Base-by-base conservation (phyloP, 2,888 invertebrate species). In the Epicampocera succincta region DNA sequence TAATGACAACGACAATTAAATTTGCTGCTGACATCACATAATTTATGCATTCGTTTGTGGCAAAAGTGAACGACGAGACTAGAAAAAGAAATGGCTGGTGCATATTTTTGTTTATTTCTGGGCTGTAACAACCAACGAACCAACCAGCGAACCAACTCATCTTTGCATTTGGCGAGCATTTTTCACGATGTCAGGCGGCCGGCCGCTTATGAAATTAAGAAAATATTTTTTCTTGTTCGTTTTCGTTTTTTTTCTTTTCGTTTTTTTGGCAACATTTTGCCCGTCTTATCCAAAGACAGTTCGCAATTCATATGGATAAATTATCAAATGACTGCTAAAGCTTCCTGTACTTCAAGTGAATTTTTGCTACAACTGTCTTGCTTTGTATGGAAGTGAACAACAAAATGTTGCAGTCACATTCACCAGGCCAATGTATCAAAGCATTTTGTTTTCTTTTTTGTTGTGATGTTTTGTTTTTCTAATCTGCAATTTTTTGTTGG, bases 291-390 rank as follows among this genome's bases (percentile, higher is more conserved):
- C 17, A 33, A 4, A 65, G 25, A 56, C 19, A 72, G 61, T 52
- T 56, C 21, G n/a, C 42, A 46, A 46, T 19, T 25, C 60, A 50
- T 19, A 15, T 19, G 56, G 46, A 42, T 17, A 33, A n/a, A 60
- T 44, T 25, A 60, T 42, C 74, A 71, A 78, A 71, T 82, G 65
- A 66, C 50, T 44, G 66, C 54, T 65, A 44, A 54, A 74, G 56
- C 78, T 82, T 82, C 82, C 82, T 82, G 74, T 46, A 68, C 71
- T 82, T 56, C 48, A 82, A 29, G 65, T 82, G 63, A 69, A 69
- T 56, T 68, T 33, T 46, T 44, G 8, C n/a, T n/a, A n/a, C 38
- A 46, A 4, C 46, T 66, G 46, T 19, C 25, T 11, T 29, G 0
- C 25, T 29, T 21, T 13, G 11, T 61, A 11, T 50, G 75, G 33